Evolutionary conservation across 2,888 invertebrate genomes (phyloP).

Genomic region (Mesorhabditis spiculigera): DNA sequence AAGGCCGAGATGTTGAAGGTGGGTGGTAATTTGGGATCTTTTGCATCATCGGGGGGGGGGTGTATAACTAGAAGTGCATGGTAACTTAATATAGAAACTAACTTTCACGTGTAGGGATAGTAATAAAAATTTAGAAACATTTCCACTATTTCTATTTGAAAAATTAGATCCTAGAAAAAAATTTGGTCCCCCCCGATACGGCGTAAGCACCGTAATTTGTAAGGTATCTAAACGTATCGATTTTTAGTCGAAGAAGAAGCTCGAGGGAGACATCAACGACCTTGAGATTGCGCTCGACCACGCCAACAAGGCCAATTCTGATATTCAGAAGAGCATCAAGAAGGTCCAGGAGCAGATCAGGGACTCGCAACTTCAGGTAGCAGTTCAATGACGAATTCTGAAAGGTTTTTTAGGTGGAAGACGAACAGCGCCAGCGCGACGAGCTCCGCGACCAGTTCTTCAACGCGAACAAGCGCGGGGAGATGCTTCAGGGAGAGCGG

Average conservation of each 20-base stretch:
- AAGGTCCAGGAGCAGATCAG: constrained; percentile 89
- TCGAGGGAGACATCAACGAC: constrained; percentile 98
- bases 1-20: constrained; percentile 97
- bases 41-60: too few relatives aligned
- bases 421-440: constrained; percentile 94
- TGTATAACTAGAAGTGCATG: too few relatives aligned
- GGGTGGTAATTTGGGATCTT: too few relatives aligned
- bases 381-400: too few relatives aligned
- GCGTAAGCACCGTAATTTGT: too few relatives aligned
- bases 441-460: constrained; percentile 96
- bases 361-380: constrained; percentile 50
- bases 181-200: too few relatives aligned
- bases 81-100: too few relatives aligned
- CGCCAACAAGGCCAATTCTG: constrained; percentile 77
- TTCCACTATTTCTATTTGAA: too few relatives aligned
- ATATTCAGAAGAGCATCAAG: constrained; percentile 62
- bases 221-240: constrained; percentile 76
- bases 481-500: constrained; percentile 93
- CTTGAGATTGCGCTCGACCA: constrained; percentile 96
- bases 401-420: constrained; percentile 69
- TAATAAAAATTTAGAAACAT: too few relatives aligned
- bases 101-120: too few relatives aligned
- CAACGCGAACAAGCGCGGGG: constrained; percentile 93
- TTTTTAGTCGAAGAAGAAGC: constrained; percentile 83
- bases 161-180: too few relatives aligned